Percentiles rank a stretch among this genome's conserved stretches.
Conservation (phyloP, 2,797 vertebrate species). For the Pseudocheirus occidentalis region DNA sequence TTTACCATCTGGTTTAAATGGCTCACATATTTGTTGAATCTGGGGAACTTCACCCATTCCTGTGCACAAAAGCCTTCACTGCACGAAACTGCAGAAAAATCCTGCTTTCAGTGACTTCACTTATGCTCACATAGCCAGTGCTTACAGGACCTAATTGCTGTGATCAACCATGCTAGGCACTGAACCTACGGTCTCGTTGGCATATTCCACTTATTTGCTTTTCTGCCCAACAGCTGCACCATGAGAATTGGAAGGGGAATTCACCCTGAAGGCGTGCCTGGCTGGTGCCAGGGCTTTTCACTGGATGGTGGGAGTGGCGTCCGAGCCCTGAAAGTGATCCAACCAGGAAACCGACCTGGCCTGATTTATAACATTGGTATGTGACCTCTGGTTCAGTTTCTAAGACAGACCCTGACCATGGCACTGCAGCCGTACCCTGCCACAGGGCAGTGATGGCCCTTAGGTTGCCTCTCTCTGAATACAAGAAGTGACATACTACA, state of each 20-base stretch:
- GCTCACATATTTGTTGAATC: not conserved
- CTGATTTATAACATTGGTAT: conserved; percentile 98
- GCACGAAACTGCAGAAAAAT: not conserved
- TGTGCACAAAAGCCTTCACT: not conserved
- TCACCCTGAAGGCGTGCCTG: conserved; percentile 95
- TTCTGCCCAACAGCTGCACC: conserved; percentile 89
- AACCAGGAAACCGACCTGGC: conserved; percentile 95
- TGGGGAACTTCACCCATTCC: too few species aligned
- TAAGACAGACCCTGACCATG: not conserved
- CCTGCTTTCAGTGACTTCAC: not conserved
- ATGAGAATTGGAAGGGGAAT: conserved; percentile 97
- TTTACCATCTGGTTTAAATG: not conserved
- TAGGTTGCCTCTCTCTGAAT: conserved; percentile 9
- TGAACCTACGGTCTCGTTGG: not conserved
- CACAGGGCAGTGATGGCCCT: not conserved
- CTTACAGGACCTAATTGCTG: not conserved
- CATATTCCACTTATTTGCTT: conserved; percentile 36
- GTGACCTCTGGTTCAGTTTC: conserved; percentile 40
- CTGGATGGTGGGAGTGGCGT: conserved; percentile 97
- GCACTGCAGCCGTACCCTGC: not conserved
- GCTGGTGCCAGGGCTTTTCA: conserved; percentile 99
- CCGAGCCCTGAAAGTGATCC: conserved; percentile 96
- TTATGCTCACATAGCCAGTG: not conserved
- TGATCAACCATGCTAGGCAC: not conserved
- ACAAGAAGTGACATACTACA: not conserved